These are phyloP conservation scores for Todiramphus saurophagus DNA, from an alignment of 2,113 vertebrate species.

Conservation along the genomic window DNA sequence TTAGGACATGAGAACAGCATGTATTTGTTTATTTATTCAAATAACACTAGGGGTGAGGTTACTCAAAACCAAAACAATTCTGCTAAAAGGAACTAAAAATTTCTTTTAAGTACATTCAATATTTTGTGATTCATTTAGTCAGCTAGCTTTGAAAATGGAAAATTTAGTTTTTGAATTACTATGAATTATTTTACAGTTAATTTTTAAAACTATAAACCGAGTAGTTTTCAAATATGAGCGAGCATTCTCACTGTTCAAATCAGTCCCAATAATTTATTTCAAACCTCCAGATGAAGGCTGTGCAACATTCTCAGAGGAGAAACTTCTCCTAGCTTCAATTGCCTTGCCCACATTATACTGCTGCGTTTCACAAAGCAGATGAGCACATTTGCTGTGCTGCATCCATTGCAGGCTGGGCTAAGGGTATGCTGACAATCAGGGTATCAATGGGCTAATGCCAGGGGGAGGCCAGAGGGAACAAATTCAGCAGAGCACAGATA, in stretches of 20 bases:
- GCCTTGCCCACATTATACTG: background rate
- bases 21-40: slow-evolving; percentile 54
- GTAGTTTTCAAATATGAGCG: background rate
- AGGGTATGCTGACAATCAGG: background rate
- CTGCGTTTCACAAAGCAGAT: background rate
- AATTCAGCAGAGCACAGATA: background rate
- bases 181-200: background rate
- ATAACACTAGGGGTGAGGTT: slow-evolving; percentile 8
- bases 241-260: background rate
- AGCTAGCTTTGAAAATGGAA: background rate
- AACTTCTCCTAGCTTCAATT: background rate
- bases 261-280: background rate
- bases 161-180: background rate
- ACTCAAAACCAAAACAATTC: background rate
- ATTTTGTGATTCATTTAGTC: background rate
- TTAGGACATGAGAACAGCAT: slow-evolving; percentile 9
- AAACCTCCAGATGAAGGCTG: background rate
- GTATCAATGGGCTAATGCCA: background rate
- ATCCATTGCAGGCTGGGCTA: background rate
- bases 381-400: background rate
- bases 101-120: background rate
- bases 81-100: background rate
- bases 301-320: background rate
- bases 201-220: background rate
- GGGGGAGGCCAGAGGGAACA: background rate